A percentile compares a stretch with the other conserved stretches of the same genome.
phyloP scores from a whole-genome alignment of 2,888 invertebrate genomes.

The Sarcophaga variegata region DNA sequence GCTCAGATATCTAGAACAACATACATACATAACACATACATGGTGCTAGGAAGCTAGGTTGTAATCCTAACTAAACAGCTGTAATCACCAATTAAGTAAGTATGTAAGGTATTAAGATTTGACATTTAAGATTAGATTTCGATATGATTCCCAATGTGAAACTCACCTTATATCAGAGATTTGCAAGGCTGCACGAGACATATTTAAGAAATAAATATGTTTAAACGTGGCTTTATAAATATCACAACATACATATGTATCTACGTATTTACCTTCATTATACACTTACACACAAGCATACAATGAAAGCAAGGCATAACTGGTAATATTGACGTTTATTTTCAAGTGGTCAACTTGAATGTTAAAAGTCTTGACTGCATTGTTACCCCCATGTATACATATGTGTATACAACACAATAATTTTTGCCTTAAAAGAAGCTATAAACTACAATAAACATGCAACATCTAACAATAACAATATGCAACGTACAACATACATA shows the following conservation, averaged over 20 bases:
- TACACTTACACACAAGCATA: neutral
- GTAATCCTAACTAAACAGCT: too few species aligned
- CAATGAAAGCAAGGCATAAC: neutral
- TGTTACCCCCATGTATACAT: conserved; percentile 28
- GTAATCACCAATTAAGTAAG: too few species aligned
- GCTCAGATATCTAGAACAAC: too few species aligned
- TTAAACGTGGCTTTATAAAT: neutral
- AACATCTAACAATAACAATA: conserved; percentile 21
- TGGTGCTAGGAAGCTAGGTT: too few species aligned
- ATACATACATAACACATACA: too few species aligned
- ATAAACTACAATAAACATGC: conserved; percentile 52
- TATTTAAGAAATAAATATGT: too few species aligned
- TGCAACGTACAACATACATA: conserved; percentile 2
- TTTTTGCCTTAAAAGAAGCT: conserved; percentile 55
- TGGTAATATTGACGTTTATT: conserved; percentile 58
- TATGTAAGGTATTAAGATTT: too few species aligned
- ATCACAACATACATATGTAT: neutral
- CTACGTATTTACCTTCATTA: neutral
- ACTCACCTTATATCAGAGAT: too few species aligned
- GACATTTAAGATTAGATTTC: too few species aligned
- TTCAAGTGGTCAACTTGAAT: conserved; percentile 67
- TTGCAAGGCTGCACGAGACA: too few species aligned
- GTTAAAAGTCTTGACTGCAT: conserved; percentile 67
- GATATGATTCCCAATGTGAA: too few species aligned
- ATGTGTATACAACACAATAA: conserved; percentile 48